These are phyloP conservation scores for Erpobdella octoculata DNA, from an alignment of 2,888 invertebrate species.

Conservation along the genomic window DNA sequence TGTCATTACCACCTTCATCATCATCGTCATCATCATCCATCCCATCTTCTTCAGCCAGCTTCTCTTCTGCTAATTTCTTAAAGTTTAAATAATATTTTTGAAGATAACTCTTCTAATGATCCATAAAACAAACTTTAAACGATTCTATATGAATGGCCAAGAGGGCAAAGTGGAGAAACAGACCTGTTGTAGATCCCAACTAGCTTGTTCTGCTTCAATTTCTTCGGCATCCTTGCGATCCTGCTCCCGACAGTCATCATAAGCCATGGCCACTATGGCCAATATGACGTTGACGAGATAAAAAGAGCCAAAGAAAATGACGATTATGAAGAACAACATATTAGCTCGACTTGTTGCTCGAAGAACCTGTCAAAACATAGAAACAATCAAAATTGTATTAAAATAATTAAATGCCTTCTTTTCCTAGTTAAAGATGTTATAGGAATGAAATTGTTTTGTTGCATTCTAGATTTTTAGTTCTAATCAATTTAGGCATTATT, in stretches of 20 bases:
- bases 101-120: neutral
- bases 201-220: conserved; percentile 54
- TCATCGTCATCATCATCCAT: conserved; percentile 5
- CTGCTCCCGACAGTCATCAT: conserved; percentile 77
- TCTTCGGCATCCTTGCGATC: conserved; percentile 58
- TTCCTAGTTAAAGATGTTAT: too few relatives aligned
- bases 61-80: conserved; percentile 9
- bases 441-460: too few relatives aligned
- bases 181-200: conserved; percentile 27
- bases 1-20: neutral
- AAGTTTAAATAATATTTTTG: neutral
- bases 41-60: neutral
- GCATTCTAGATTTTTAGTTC: too few relatives aligned
- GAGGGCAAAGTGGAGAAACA: neutral
- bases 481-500: too few relatives aligned
- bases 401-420: too few relatives aligned
- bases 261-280: conserved; percentile 98
- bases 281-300: conserved; percentile 97
- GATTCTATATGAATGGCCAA: neutral
- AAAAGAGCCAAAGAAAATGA: conserved; percentile 96
- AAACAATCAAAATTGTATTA: too few relatives aligned
- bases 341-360: conserved; percentile 93
- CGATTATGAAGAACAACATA: conserved; percentile 93
- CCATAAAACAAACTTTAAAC: neutral
- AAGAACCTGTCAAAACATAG: conserved; percentile 61